phyloP scores from a whole-genome alignment of 2,113 vertebrate genomes.

The Ameiurus melas region DNA sequence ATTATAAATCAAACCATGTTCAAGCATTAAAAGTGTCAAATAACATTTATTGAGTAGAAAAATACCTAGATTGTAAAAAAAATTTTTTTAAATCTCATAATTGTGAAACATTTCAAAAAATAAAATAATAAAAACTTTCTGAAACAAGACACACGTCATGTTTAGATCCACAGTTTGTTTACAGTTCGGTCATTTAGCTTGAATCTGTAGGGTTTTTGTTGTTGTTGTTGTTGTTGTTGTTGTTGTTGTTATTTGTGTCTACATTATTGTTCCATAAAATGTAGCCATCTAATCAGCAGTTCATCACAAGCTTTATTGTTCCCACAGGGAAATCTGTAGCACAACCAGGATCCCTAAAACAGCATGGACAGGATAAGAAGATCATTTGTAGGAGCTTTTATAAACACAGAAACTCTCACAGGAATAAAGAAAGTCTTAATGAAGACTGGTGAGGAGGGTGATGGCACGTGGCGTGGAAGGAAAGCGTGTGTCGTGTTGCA shows the following conservation, averaged over 20 bases:
- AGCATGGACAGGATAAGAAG: neutral
- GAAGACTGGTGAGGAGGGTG: neutral
- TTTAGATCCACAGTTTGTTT: neutral
- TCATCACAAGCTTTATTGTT: neutral
- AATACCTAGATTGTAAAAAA: too few species aligned
- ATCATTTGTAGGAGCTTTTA: neutral
- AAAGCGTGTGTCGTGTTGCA: neutral
- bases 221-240: neutral
- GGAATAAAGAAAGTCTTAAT: neutral
- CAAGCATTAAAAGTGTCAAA: neutral
- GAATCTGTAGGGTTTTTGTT: neutral
- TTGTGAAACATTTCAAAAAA: neutral
- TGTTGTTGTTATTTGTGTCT: neutral
- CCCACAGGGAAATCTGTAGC: neutral
- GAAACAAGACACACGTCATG: neutral
- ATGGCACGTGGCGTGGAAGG: neutral
- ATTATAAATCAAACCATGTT: neutral
- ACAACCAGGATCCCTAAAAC: neutral
- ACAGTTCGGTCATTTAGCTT: neutral
- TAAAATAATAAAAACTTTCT: neutral
- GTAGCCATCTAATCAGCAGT: neutral
- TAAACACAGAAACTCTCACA: neutral
- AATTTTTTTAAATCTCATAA: too few species aligned
- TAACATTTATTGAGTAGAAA: too few species aligned
- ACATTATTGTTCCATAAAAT: neutral